These are phyloP conservation scores for Mirza zaza DNA, from an alignment of 2,113 vertebrate genomes.

Conservation along the genomic window DNA sequence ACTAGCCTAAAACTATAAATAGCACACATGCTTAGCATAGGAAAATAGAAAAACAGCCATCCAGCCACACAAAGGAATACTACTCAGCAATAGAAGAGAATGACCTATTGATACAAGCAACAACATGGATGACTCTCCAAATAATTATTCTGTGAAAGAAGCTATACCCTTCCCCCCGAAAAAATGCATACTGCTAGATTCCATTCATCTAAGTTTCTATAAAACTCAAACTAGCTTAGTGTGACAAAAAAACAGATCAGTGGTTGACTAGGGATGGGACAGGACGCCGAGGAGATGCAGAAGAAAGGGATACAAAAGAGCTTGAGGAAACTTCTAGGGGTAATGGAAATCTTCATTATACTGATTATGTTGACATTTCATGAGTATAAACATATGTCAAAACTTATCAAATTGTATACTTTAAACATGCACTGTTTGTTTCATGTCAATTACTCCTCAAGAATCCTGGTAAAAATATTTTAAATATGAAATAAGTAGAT, in stretches of 20 bases:
- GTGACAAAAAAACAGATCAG: not conserved
- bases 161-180: accelerated
- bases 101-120: not conserved
- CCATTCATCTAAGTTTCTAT: not conserved
- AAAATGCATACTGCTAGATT: not conserved
- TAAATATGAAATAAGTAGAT: not conserved
- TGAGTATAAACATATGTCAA: not conserved
- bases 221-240: not conserved
- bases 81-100: not conserved
- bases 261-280: not conserved
- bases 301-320: not conserved
- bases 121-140: not conserved
- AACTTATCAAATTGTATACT: not conserved
- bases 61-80: not conserved
- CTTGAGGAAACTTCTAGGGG: not conserved
- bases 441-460: not conserved
- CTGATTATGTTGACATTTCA: not conserved
- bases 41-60: not conserved
- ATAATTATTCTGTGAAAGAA: not conserved
- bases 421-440: not conserved
- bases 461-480: not conserved
- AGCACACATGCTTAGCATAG: not conserved
- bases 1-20: not conserved
- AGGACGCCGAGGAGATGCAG: not conserved
- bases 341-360: not conserved